Evolutionary conservation across 2,113 vertebrate species (phyloP).

Genomic region (Gorsachius goisagi): DNA sequence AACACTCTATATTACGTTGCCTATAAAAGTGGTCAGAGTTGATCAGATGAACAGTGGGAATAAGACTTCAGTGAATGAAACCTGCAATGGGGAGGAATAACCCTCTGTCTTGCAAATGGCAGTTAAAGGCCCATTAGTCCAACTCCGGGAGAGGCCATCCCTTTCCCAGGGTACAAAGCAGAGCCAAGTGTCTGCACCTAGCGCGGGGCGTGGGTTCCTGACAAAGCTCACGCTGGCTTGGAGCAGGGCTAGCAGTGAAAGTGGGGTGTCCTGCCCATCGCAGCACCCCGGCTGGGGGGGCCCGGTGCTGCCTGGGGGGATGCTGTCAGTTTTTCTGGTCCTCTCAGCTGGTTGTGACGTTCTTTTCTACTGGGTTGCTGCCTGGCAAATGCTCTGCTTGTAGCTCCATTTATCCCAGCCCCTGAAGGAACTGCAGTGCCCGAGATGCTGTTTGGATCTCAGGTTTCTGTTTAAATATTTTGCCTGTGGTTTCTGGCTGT

Average conservation of each 20-base stretch:
- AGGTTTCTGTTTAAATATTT: conserved; percentile 25
- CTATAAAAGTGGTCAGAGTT: conserved; percentile 8
- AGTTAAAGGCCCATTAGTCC: background rate
- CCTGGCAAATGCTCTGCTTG: background rate
- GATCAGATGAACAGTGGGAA: background rate
- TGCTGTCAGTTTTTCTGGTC: background rate
- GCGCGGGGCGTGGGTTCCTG: background rate
- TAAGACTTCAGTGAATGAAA: background rate
- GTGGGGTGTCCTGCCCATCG: background rate
- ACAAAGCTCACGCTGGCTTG: background rate
- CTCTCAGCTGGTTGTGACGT: background rate
- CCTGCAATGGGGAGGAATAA: background rate
- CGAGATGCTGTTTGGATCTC: background rate
- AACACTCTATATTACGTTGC: background rate
- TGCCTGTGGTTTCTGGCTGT: conserved; percentile 16
- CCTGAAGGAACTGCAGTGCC: background rate
- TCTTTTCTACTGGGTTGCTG: background rate
- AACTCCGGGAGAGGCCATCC: background rate
- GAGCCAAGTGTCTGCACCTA: background rate
- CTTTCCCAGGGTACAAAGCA: background rate
- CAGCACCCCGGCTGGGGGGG: background rate
- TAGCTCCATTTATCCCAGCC: background rate
- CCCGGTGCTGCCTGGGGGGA: accelerated
- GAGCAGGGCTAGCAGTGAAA: background rate
- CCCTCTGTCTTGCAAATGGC: background rate